Base-by-base conservation (phyloP, 2,113 vertebrate species). In the Chinchilla lanigera region DNA sequence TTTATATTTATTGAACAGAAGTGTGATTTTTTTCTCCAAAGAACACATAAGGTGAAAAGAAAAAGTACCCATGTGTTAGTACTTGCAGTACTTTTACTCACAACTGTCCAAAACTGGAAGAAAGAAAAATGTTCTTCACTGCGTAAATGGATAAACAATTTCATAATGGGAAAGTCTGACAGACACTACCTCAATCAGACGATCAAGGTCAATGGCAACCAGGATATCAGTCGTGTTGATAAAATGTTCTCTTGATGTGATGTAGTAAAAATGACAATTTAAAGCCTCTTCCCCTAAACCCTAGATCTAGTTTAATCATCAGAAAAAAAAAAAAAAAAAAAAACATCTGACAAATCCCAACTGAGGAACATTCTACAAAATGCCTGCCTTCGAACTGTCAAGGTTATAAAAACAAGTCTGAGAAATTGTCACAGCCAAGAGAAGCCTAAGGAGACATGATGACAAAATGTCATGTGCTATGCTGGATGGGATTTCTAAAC, bases 371-470 rank as follows among this genome's bases (percentile, higher is more conserved):
- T 50, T 86, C 81, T 88, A 56, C 33, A 52, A 71, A 94, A 69
- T 20, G 69, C 17, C 71, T 65, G 69, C 73, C 73, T 84, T 75
- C 38, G 84, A 80, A 81, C 22, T 54, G 33, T 26, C 44, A 86
- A 89, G 61, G 56, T 93, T 88, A 90, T 93, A 38, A 61, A 44
- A 82, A 63, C 30, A 84, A 96, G 14, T 61, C 38, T n/a, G 14
- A 96, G 54, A 84, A 73, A 20, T 7, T 26, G 8, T 67, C 69
- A 61, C 9, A 77, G 28, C 3, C 54, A 80, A 73, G 80, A 81
- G 16, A n/a, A 71, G 14, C 7, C 35, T 56, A 54, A 89, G 20
- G 30, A 95, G 91, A 95, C 26, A 5, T 1, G 38, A 50, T 6
- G 7, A 77, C n/a, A 56, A 50, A 63, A 19, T n/a, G 14, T 17